Evolutionary conservation across 2,888 invertebrate genomes (phyloP).

Genomic region (Spilosoma lubricipeda): DNA sequence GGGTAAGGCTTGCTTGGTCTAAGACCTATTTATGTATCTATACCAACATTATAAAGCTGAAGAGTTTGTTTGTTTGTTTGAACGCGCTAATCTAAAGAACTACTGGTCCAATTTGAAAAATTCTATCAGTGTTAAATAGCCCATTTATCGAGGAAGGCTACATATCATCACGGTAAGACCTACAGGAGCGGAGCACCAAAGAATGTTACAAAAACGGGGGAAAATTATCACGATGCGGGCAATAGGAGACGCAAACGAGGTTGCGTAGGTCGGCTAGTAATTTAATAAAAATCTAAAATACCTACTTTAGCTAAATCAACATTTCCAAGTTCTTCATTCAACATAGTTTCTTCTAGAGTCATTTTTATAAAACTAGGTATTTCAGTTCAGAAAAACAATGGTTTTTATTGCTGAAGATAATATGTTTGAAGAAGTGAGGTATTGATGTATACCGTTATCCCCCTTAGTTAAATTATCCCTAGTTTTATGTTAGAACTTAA

Average conservation of each 20-base stretch:
- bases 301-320: constrained; percentile 68
- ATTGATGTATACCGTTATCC: not conserved
- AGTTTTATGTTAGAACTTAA: not conserved
- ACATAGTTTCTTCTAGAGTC: constrained; percentile 60
- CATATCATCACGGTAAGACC: too few relatives aligned
- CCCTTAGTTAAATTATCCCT: not conserved
- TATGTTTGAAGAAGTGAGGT: not conserved
- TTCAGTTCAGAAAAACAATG: not conserved
- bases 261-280: too few relatives aligned
- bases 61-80: too few relatives aligned
- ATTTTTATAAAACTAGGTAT: constrained; percentile 21
- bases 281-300: not conserved
- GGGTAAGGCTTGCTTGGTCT: not conserved
- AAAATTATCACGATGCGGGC: too few relatives aligned
- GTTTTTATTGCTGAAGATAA: not conserved
- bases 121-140: too few relatives aligned
- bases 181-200: too few relatives aligned
- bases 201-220: too few relatives aligned
- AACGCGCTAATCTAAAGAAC: too few relatives aligned
- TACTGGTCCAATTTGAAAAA: too few relatives aligned
- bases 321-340: constrained; percentile 62
- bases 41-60: too few relatives aligned
- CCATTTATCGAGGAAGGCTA: too few relatives aligned
- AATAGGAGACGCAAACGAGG: too few relatives aligned
- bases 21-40: not conserved